A percentile compares a stretch with the other conserved stretches of the same genome.
phyloP scores from a whole-genome alignment of 2,113 vertebrate species.

The Coryphaenoides rupestris region DNA sequence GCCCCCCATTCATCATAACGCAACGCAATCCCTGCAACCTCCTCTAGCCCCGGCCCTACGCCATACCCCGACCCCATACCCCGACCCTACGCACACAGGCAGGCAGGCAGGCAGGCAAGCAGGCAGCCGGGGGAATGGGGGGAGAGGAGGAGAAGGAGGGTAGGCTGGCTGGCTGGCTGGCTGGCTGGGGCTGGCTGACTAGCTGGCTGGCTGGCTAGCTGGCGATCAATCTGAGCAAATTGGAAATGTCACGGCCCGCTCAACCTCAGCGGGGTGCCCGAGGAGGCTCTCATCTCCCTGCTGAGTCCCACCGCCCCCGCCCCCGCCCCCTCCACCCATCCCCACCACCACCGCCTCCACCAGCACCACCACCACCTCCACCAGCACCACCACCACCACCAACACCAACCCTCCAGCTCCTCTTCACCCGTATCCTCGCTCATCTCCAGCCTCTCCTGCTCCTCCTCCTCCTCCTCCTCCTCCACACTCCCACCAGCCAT shows the following conservation, averaged over 20 bases:
- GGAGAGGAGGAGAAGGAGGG: conserved; percentile 25
- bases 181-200: conserved; percentile 59
- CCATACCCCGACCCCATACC: no score
- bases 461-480: conserved; percentile 11
- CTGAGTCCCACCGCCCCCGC: conserved; percentile 42
- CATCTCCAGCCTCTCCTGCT: conserved; percentile 12
- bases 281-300: conserved; percentile 60
- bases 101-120: background rate
- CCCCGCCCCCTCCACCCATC: no score
- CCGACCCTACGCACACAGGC: no score
- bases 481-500: no score
- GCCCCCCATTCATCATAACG: conserved; percentile 70
- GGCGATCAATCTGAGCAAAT: conserved; percentile 74
- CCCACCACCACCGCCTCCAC: no score
- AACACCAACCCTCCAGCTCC: conserved; percentile 49
- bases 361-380: no score
- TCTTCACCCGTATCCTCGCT: conserved; percentile 19
- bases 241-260: conserved; percentile 75
- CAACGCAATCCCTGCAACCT: conserved; percentile 44
- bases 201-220: conserved; percentile 63
- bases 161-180: conserved; percentile 59
- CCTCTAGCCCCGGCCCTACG: no score
- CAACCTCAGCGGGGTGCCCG: conserved; percentile 65
- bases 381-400: no score
- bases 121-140: conserved; percentile 42